phyloP scores from a whole-genome alignment of 2,113 vertebrate genomes.

The Lagenorhynchus albirostris region DNA sequence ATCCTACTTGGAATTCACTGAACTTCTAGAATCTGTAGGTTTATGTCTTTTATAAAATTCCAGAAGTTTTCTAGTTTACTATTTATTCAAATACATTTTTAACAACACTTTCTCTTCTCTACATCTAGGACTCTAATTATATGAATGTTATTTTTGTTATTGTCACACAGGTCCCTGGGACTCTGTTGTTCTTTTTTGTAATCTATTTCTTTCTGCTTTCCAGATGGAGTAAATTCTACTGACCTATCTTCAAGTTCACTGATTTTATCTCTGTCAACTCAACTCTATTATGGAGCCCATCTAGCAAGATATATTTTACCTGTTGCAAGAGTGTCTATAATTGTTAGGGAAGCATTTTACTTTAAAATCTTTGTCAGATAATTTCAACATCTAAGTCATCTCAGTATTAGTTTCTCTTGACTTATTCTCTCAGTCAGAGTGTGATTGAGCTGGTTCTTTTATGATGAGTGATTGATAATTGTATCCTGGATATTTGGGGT shows the following conservation, averaged over 20 bases:
- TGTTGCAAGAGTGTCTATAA: too few relatives aligned
- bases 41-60: too few relatives aligned
- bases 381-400: not conserved
- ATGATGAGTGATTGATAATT: too few relatives aligned
- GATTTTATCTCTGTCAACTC: not conserved
- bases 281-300: not conserved
- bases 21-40: not conserved
- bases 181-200: not conserved
- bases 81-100: not conserved
- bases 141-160: not conserved
- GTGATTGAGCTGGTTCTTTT: not conserved
- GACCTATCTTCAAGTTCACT: not conserved
- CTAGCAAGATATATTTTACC: not conserved
- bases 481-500: not conserved
- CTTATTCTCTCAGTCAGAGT: not conserved
- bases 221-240: not conserved
- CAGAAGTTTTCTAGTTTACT: not conserved
- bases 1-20: not conserved
- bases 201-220: not conserved
- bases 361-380: not conserved
- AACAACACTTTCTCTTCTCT: not conserved
- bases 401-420: not conserved
- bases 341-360: too few relatives aligned
- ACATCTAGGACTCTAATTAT: not conserved
- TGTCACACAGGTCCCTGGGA: not conserved